These are phyloP conservation scores for Caenorhabditis tropicalis DNA, from an alignment of 1,140 invertebrate species.

Conservation along the genomic window DNA sequence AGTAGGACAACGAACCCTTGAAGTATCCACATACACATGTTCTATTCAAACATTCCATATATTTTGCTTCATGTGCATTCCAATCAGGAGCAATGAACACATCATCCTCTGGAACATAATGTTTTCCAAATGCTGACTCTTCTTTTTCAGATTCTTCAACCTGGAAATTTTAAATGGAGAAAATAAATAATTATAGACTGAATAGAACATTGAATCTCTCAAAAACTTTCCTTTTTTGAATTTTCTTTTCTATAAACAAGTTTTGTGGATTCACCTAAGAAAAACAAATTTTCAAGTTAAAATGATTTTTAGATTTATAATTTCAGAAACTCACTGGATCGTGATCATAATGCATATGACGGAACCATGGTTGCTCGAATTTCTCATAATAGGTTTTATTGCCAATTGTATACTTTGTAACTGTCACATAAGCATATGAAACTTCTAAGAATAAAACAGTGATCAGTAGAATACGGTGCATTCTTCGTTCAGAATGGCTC, in stretches of 20 bases:
- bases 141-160: conserved; percentile 37
- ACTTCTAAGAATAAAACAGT: not conserved
- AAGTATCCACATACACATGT: conserved; percentile 47
- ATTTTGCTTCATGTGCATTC: conserved; percentile 41
- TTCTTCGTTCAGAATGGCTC: not conserved
- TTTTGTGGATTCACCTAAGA: no score
- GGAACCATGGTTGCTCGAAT: conserved; percentile 53
- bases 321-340: not conserved
- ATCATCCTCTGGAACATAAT: conserved; percentile 44
- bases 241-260: no score
- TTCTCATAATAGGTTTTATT: conserved; percentile 45
- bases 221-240: not conserved
- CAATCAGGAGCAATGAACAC: conserved; percentile 35
- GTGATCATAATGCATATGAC: conserved; percentile 47
- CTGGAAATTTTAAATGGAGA: conserved; percentile 4
- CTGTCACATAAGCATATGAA: not conserved
- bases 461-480: not conserved
- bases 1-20: conserved; percentile 1
- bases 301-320: not conserved
- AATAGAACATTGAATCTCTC: no score
- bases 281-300: no score
- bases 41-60: conserved; percentile 44
- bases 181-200: not conserved
- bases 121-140: conserved; percentile 50
- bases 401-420: conserved; percentile 40